phyloP scores from a whole-genome alignment of 2,797 vertebrate species.

The Nothura maculosa region DNA sequence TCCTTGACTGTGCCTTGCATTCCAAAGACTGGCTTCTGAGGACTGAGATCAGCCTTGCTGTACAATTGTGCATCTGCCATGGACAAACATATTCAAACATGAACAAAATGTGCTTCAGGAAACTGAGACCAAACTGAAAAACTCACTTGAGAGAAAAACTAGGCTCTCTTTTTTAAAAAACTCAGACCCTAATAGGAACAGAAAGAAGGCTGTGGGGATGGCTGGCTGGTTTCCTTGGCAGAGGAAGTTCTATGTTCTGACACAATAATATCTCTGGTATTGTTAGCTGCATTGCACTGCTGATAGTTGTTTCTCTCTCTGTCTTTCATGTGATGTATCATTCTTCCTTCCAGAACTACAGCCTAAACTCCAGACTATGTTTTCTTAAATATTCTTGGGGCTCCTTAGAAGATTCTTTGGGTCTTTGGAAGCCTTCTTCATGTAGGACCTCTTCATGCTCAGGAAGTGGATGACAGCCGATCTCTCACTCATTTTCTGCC shows the following conservation, averaged over 20 bases:
- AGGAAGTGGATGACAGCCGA: background rate
- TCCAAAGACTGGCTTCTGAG: background rate
- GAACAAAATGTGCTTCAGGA: background rate
- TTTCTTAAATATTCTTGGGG: background rate
- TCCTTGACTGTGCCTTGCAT: background rate
- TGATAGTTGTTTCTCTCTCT: background rate
- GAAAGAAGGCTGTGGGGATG: background rate
- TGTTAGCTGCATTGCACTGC: background rate
- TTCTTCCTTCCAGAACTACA: background rate
- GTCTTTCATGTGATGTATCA: background rate
- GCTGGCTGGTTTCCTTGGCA: background rate
- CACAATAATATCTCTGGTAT: accelerated
- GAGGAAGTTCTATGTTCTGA: background rate
- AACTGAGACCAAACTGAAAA: background rate
- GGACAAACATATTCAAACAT: background rate
- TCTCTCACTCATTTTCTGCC: background rate
- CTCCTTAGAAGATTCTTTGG: background rate
- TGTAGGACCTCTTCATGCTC: background rate
- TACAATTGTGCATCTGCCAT: background rate
- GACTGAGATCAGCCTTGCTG: background rate
- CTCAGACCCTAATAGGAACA: background rate
- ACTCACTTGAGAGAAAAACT: background rate
- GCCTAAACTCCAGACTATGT: accelerated
- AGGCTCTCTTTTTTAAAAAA: background rate
- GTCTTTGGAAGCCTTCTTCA: background rate